phyloP scores from a whole-genome alignment of 2,888 invertebrate genomes.

The Harmothoe impar region DNA sequence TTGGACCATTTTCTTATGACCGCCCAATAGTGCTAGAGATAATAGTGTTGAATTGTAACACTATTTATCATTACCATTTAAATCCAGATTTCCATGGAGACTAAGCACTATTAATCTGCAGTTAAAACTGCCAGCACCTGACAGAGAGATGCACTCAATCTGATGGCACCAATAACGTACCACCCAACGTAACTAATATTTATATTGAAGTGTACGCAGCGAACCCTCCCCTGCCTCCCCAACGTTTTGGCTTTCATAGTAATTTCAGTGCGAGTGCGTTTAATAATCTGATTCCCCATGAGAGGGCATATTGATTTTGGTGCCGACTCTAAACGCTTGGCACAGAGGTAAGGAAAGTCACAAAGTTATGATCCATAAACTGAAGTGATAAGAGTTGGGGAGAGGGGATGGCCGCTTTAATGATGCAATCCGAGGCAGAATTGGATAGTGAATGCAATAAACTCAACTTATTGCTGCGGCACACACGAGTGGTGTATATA shows the following conservation, averaged over 20 bases:
- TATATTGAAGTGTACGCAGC: not conserved
- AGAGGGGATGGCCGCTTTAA: not conserved
- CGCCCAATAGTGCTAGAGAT: too few relatives aligned
- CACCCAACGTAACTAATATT: slow-evolving; percentile 3
- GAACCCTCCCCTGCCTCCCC: not conserved
- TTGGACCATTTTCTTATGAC: too few relatives aligned
- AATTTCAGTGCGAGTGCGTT: slow-evolving; percentile 20
- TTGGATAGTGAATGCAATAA: slow-evolving; percentile 29
- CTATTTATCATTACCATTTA: too few relatives aligned
- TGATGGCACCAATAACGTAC: not conserved
- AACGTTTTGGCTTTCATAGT: slow-evolving; percentile 13
- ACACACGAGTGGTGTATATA: not conserved
- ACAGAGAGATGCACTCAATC: not conserved
- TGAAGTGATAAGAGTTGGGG: not conserved
- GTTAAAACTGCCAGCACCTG: not conserved
- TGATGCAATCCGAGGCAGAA: not conserved
- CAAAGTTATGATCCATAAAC: slow-evolving; percentile 29
- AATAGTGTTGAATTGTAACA: too few relatives aligned
- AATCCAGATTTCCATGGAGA: not conserved
- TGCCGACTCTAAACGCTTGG: not conserved
- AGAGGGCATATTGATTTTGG: slow-evolving; percentile 29
- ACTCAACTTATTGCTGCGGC: not conserved
- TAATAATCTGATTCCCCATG: slow-evolving; percentile 29
- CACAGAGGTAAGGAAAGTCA: slow-evolving; percentile 17
- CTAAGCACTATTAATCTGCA: not conserved